phyloP scores from a whole-genome alignment of 2,888 invertebrate species.

The Nymphalis c-album region DNA sequence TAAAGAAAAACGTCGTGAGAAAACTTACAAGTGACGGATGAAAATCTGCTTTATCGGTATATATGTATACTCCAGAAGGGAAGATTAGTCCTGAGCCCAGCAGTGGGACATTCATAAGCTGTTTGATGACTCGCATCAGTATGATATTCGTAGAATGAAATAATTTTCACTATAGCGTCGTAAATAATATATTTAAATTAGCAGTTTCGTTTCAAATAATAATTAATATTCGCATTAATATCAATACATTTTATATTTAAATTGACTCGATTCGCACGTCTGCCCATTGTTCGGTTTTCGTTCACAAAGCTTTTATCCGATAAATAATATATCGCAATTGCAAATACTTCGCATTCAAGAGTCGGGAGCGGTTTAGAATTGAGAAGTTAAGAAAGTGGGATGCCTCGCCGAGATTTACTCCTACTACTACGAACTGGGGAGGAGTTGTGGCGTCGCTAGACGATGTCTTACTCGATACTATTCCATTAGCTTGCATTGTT shows the following conservation, averaged over 20 bases:
- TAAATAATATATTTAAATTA: neutral
- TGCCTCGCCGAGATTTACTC: slow-evolving; percentile 40
- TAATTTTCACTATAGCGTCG: slow-evolving; percentile 1
- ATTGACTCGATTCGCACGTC: slow-evolving; percentile 30
- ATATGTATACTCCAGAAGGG: no score
- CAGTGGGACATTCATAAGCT: no score
- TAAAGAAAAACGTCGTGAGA: no score
- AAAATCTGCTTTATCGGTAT: no score
- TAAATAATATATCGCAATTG: slow-evolving; percentile 57
- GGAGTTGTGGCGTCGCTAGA: slow-evolving; percentile 26
- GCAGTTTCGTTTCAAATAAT: neutral
- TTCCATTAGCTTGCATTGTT: slow-evolving; percentile 34
- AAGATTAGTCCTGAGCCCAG: no score
- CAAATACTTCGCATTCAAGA: slow-evolving; percentile 52
- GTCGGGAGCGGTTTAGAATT: slow-evolving; percentile 51
- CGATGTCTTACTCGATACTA: slow-evolving; percentile 36
- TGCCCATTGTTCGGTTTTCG: slow-evolving; percentile 27
- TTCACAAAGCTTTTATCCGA: slow-evolving; percentile 40
- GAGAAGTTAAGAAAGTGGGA: slow-evolving; percentile 56
- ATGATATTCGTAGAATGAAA: neutral
- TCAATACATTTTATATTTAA: slow-evolving; percentile 25
- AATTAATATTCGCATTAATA: slow-evolving; percentile 14
- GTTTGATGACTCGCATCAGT: slow-evolving; percentile 1
- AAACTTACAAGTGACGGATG: no score
- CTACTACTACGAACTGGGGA: slow-evolving; percentile 30